Evolutionary conservation across 2,797 vertebrate genomes (phyloP), one percentile per base, ranked within the genome.

Genomic region (Xenops minutus): DNA sequence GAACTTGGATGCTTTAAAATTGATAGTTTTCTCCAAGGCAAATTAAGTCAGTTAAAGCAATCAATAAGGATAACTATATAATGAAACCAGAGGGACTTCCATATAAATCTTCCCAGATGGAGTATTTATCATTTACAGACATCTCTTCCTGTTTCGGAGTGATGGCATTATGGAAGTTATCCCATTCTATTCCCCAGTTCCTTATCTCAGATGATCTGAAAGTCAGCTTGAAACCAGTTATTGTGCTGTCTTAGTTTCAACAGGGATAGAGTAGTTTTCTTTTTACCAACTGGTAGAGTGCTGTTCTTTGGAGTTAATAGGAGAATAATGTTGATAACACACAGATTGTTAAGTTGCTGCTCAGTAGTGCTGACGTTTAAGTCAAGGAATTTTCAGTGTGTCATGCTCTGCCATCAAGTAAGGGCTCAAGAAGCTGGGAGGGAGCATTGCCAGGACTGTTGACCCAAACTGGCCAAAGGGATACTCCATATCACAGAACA

Each of bases 41-140:
- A 92, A 94, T 90, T 81, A 88, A 81, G 62, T 32, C 82, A 76
- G 66, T 88, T 55, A 82, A 85, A 90, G 29, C 52, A 95, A 92
- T 93, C 93, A 92, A 87, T 97, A 88, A 94, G 0, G 15, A 59
- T 85, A 90, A 88, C 62, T 69, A 44, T 16, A 63, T 78, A 95
- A 93, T 55, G 73, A 92, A 92, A 72, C 78, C 74, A 41, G 55
- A 63, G 94, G 74, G 76, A 86, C 14, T 58, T 66, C 24, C 15
- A 51, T 2, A 23, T 41, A 88, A 86, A 79, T 78, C 44, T 86
- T 72, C 73, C 55, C 85, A 87, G 52, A n/a, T 67, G 63, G 39
- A 79, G 11, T 48, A 76, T 82, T 94, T 82, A 74, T 64, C 18
- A 74, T 67, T 61, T 92, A 62, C 22, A 86, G 62, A 83, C 36